Evolutionary conservation across 1,140 invertebrate genomes (phyloP).

Genomic region (Pseudomyrmex cubaensis): DNA sequence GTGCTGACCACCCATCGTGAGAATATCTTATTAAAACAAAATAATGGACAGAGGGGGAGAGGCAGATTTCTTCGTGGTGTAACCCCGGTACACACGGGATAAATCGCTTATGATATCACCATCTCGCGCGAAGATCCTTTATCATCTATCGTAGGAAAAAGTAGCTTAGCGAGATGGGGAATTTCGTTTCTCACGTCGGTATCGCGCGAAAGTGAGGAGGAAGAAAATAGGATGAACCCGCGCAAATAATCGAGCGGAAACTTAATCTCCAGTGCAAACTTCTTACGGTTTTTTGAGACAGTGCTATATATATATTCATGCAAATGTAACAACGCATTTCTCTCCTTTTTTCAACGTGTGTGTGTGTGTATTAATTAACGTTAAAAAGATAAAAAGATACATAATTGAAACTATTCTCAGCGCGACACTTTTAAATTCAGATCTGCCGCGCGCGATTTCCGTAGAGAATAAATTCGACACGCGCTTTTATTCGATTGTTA

Average conservation of each 20-base stretch:
- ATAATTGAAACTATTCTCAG: conserved; percentile 9
- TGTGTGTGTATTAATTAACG: neutral
- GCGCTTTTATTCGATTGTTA: conserved; percentile 28
- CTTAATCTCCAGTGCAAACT: neutral
- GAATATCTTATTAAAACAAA: conserved; percentile 60
- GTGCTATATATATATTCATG: neutral
- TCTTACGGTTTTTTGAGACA: neutral
- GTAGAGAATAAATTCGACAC: neutral
- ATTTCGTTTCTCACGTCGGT: neutral
- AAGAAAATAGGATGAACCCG: neutral
- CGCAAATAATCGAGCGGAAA: neutral
- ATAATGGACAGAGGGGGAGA: conserved; percentile 4
- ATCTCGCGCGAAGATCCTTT: neutral
- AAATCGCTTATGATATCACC: neutral
- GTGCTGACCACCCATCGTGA: conserved; percentile 45
- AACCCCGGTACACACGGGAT: neutral
- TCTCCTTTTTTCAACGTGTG: neutral
- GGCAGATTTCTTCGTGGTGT: neutral
- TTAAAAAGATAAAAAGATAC: neutral
- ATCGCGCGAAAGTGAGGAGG: neutral
- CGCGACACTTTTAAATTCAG: conserved; percentile 4
- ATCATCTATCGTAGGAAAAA: conserved; percentile 11
- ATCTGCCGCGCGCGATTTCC: neutral
- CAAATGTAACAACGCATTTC: neutral
- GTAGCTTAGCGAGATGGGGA: neutral